Evolutionary conservation across 2,113 vertebrate genomes (phyloP), one percentile per base, ranked within the genome.

Genomic region (Gymnocephalus cernua): DNA sequence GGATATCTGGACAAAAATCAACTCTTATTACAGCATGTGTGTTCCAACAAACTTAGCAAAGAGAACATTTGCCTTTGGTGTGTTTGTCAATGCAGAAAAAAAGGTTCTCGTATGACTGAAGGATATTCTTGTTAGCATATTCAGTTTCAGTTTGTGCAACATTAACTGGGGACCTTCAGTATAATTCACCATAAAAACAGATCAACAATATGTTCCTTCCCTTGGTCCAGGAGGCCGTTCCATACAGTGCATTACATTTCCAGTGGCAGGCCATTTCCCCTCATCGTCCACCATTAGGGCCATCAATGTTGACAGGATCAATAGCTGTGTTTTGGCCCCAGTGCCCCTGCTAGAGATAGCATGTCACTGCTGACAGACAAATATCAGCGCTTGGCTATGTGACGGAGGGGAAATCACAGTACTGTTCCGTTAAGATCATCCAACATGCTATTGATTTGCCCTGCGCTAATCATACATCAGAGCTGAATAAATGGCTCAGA

Each of bases 251-350:
- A 85, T 92, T 92, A 96, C 95, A 96, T 97, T 96, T 96, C 96
- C 96, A 89, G 89, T 95, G 94, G 96, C 96, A 96, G 95, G 93
- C 95, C 79, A 76, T 90, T 91, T 88, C 79, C 80, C 6, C 62
- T 91, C 63, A 88, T 91, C 92, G 95, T 97, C 96, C 95, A 96
- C 97, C 96, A 96, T 97, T 96, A 96, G 95, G 97, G 96, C 97
- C 97, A 98, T 98, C 98, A 98, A 96, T 86, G 94, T 96, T 97
- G 97, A 98, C 96, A 96, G 97, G 96, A 99, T 99, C 98, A 96
- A 99, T 99, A 97, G 94, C 94, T 96, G 94, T 97, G 97, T 97
- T 98, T 97, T 97, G 97, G 97, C 96, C 96, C 94, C 95, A 95
- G 96, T 96, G 90, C 96, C 96, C 96, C 96, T 96, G 94, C 95